Evolutionary conservation across 2,113 vertebrate genomes (phyloP), one percentile per base, ranked within the genome.

Genomic region (Chaenogobius annularis): DNA sequence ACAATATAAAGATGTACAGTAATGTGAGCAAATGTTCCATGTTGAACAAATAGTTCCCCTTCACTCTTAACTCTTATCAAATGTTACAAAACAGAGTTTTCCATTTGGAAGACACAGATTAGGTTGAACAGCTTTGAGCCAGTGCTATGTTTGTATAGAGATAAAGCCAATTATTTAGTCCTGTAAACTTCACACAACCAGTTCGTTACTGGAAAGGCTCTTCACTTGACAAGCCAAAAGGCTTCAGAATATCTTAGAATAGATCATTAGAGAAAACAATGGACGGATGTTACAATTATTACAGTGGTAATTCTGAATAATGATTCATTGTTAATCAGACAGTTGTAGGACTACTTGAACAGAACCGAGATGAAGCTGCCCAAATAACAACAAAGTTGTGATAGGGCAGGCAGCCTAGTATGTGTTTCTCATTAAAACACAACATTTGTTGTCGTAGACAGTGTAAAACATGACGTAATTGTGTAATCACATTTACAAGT

Each of bases 391-490:
- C 37, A n/a, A 19, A 19, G 31, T 43, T 43, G 15, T 10, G n/a
- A 19, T 11, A n/a, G 17, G 19, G 61, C 35, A 63, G 35, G n/a
- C 31, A 19, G 61, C 8, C 14, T 17, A 40, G 17, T 26, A 43
- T 40, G 35, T 43, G 61, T 40, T 63, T 63, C 61, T 43, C 31
- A 12, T 40, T 40, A 63, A 37, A 19, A 63, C 43, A 26, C 10
- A n/a, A 43, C 20, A 65, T 68, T 70, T 68, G 71, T 46, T 59
- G 64, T 69, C 17, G n/a, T 50, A 68, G 66, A 52, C 14, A 1
- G 35, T 15, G 17, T 9, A 26, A 37, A 61, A 68, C 26, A 37
- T 0, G 23, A 35, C 3, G 55, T 14, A 11, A 10, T 35, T 1
- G 3, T 19, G 26, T 15, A 20, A 66, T 46, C 44, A 17, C 22